Conservation (phyloP, 2,113 vertebrate species). For the Natator depressus region DNA sequence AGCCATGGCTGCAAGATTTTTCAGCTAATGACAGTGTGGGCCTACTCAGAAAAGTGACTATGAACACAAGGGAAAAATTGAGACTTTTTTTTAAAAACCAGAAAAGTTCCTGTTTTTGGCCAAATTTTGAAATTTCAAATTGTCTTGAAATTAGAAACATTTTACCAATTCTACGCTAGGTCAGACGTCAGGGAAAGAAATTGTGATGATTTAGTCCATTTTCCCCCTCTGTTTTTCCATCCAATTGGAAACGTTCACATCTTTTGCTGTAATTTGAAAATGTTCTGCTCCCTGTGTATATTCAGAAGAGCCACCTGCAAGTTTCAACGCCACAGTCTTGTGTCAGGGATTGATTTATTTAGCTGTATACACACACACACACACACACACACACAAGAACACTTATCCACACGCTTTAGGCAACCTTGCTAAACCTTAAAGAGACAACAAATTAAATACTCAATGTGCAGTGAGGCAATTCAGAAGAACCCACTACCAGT, state of each 20-base stretch:
- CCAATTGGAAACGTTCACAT: not conserved
- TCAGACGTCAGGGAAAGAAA: not conserved
- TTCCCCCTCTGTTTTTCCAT: slow-evolving; percentile 29
- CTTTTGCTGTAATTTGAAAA: not conserved
- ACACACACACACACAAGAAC: accelerated
- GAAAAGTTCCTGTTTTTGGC: slow-evolving; percentile 50
- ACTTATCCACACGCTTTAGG: not conserved
- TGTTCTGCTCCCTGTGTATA: not conserved
- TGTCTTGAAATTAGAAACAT: slow-evolving; percentile 59
- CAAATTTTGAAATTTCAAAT: slow-evolving; percentile 18
- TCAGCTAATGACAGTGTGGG: slow-evolving; percentile 45
- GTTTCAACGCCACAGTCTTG: not conserved
- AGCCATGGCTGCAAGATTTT: slow-evolving; percentile 54
- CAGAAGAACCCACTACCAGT: not conserved
- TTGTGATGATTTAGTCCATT: not conserved
- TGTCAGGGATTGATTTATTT: accelerated
- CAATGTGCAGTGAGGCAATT: too few relatives aligned
- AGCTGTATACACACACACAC: not conserved
- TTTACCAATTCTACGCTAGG: not conserved
- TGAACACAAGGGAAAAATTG: slow-evolving; percentile 62
- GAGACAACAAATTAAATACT: too few relatives aligned
- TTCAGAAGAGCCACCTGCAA: not conserved
- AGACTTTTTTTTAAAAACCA: slow-evolving; percentile 14
- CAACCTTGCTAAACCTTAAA: not conserved
- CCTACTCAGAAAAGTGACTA: slow-evolving; percentile 55